A percentile compares a stretch with the other conserved stretches of the same genome.
Evolutionary conservation across 2,113 vertebrate species (phyloP).

Genomic region (Benthochromis sp.): DNA sequence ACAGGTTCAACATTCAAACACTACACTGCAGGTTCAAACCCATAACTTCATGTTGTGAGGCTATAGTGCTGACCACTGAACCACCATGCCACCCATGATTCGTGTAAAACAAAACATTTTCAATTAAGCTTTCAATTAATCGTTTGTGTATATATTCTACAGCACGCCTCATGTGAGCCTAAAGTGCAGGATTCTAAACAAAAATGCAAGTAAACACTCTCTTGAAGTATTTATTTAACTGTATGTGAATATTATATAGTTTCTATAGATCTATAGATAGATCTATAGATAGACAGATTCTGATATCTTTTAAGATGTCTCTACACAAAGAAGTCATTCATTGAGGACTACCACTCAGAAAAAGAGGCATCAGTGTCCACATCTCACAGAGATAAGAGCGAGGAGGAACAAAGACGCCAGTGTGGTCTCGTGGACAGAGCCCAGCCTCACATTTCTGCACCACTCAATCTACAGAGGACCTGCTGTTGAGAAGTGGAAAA

Average conservation of each 20-base stretch:
- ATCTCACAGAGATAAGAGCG: slow-evolving; percentile 42
- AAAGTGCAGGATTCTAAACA: not conserved
- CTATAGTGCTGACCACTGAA: not conserved
- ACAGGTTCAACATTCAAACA: not conserved
- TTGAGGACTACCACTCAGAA: not conserved
- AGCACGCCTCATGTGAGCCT: not conserved
- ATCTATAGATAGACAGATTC: not conserved
- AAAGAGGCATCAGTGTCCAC: not conserved
- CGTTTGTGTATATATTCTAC: not conserved
- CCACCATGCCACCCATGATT: not conserved
- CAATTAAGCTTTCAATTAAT: not conserved
- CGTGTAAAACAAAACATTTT: not conserved
- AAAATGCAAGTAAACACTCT: not conserved
- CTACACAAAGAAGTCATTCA: not conserved
- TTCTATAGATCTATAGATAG: not conserved
- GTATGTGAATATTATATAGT: not conserved
- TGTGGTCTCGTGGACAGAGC: slow-evolving; percentile 33
- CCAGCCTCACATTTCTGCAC: slow-evolving; percentile 41
- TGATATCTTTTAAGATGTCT: not conserved
- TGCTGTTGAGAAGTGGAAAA: slow-evolving; percentile 9
- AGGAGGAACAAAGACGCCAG: slow-evolving; percentile 53
- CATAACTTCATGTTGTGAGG: not conserved
- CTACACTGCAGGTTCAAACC: not conserved
- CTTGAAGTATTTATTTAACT: not conserved
- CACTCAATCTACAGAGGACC: slow-evolving; percentile 36